Base-by-base conservation (phyloP, 1,140 invertebrate genomes). In the Leptopilina boulardi region DNA sequence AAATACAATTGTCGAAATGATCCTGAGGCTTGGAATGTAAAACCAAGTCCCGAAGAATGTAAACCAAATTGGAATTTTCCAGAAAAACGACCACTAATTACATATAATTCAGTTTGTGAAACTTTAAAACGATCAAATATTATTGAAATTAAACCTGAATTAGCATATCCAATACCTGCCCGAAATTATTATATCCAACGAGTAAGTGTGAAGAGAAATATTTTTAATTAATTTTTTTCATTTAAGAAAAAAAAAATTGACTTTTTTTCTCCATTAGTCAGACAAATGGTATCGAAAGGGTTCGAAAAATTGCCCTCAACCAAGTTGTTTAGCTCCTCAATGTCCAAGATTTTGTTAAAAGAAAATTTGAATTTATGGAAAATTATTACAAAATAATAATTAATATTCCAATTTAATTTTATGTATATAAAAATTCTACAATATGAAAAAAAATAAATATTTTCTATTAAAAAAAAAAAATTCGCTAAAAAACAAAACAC, bases 51-150 rank as follows among this genome's bases (percentile, higher is more conserved):
- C 15, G 75, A 84, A 11, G 82, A 88, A 34, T 87, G 86, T 70
- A 88, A 85, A 79, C 89, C 89, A 5, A 38, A 78, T 5, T 90
- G 88, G 88, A 86, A 78, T 19, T 77, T 84, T 78, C 83, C 87
- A 8, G 47, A 66, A 34, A 89, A 85, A 15, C 76, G 88, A 41
- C 89, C 90, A 0, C 75, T 90, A 6, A 87, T 91, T 13, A 87
- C 84, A 13, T 87, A 84, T 23, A 81, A 19, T 34, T 87, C 88
- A 1, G 81, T 84, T 0, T 76, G 66, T 13, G 76, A 83, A 23
- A 78, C 81, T 56, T 54, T 83, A 21, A 70, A 82, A n/a, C 72
- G 82, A 44, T 82, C 83, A 0, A 84, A 80, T 77, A 54, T 86
- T n/a, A 79, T 56, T 26, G 71, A 66, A 0, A 75, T 84, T 9